Percentiles rank a stretch among this genome's conserved stretches.
These are phyloP conservation scores for Oreochromis tanganicae DNA, from an alignment of 2,113 vertebrate species.

Conservation along the genomic window DNA sequence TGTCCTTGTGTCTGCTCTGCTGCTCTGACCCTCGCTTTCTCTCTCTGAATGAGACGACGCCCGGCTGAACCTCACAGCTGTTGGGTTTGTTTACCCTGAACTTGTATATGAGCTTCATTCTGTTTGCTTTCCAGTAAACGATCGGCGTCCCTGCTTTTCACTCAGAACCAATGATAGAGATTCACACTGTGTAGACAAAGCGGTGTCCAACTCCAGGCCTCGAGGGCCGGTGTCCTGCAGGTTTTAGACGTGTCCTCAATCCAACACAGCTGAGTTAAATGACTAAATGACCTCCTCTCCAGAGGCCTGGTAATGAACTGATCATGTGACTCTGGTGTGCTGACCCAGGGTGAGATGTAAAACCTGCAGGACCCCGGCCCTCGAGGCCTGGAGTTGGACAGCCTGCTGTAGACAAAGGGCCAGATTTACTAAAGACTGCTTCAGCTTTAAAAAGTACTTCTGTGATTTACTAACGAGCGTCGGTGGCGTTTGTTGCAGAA, in stretches of 20 bases:
- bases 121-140: background rate
- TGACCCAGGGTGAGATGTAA: background rate
- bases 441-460: background rate
- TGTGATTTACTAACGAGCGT: accelerated
- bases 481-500: background rate
- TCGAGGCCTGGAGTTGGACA: background rate
- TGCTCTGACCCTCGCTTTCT: background rate
- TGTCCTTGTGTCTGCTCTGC: background rate
- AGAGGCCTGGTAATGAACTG: background rate
- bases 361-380: background rate
- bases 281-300: background rate
- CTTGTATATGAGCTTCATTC: background rate
- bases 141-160: background rate
- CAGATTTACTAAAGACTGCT: background rate
- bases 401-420: background rate
- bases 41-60: background rate
- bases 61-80: background rate
- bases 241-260: background rate
- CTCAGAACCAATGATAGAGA: background rate
- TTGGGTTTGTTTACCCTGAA: background rate
- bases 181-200: background rate
- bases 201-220: background rate
- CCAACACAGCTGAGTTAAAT: background rate
- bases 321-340: background rate
- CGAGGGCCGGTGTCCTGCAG: background rate